Evolutionary conservation across 2,113 vertebrate genomes (phyloP).

Genomic region (Oenanthe melanoleuca): DNA sequence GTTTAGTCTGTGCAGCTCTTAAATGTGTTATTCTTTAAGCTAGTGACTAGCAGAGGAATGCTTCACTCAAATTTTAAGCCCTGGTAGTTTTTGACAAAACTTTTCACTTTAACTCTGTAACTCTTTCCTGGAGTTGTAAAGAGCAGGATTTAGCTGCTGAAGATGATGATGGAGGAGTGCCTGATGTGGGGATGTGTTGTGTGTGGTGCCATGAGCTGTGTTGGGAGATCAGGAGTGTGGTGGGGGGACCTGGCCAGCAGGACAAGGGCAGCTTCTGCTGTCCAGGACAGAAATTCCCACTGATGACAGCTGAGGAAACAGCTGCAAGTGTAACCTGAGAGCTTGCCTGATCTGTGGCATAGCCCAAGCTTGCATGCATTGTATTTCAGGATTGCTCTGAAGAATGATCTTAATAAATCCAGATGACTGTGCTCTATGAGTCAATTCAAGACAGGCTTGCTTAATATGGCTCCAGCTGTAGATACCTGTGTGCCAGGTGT

Average conservation of each 20-base stretch:
- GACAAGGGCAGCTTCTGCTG: background rate
- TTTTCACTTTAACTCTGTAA: background rate
- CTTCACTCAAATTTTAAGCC: background rate
- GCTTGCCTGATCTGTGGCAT: background rate
- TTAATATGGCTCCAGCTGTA: background rate
- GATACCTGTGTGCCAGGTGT: no score
- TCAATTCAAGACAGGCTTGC: background rate
- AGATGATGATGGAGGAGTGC: background rate
- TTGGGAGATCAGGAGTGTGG: background rate
- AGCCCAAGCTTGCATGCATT: background rate
- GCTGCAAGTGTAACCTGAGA: background rate
- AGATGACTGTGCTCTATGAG: background rate
- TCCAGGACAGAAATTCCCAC: background rate
- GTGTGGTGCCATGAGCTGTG: background rate
- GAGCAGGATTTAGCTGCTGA: background rate
- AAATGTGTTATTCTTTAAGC: background rate
- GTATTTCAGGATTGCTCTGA: slow-evolving; percentile 13
- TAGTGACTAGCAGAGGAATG: background rate
- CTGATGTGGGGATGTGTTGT: no score
- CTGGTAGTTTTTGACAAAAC: background rate
- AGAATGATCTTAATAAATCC: background rate
- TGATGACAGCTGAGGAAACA: slow-evolving; percentile 38
- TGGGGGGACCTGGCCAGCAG: background rate
- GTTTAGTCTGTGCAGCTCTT: background rate
- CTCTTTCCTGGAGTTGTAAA: background rate